These are phyloP conservation scores for Choloepus didactylus DNA, from an alignment of 2,797 vertebrate genomes.

Conservation along the genomic window DNA sequence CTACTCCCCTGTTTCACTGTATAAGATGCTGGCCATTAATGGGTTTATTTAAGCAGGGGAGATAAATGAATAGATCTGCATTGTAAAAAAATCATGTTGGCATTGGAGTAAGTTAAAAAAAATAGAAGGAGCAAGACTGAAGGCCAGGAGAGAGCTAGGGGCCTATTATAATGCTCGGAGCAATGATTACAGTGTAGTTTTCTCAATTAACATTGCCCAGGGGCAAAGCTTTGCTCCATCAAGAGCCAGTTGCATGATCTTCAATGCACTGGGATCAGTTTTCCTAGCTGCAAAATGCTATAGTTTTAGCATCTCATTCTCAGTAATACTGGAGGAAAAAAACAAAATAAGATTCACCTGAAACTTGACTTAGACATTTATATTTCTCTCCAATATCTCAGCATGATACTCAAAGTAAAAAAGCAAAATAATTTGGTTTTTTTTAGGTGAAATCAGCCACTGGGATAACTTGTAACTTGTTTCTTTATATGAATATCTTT, in stretches of 20 bases:
- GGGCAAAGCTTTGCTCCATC: background rate
- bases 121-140: background rate
- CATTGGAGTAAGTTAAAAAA: background rate
- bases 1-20: background rate
- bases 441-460: background rate
- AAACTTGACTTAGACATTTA: background rate
- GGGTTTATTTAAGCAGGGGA: slow-evolving; percentile 5
- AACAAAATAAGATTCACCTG: background rate
- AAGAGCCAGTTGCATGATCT: background rate
- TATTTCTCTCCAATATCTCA: background rate
- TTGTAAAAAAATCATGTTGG: background rate
- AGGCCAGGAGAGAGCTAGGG: background rate
- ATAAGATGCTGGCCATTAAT: background rate
- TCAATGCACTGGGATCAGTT: background rate
- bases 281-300: background rate
- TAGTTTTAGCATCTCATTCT: background rate
- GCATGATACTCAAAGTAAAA: background rate
- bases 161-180: background rate
- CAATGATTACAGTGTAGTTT: background rate
- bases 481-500: slow-evolving; percentile 17
- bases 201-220: background rate
- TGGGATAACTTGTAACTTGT: background rate
- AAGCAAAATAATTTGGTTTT: background rate
- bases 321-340: slow-evolving; percentile 9
- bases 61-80: background rate